These are phyloP conservation scores for Menura novaehollandiae DNA, from an alignment of 2,113 vertebrate genomes.

Conservation along the genomic window DNA sequence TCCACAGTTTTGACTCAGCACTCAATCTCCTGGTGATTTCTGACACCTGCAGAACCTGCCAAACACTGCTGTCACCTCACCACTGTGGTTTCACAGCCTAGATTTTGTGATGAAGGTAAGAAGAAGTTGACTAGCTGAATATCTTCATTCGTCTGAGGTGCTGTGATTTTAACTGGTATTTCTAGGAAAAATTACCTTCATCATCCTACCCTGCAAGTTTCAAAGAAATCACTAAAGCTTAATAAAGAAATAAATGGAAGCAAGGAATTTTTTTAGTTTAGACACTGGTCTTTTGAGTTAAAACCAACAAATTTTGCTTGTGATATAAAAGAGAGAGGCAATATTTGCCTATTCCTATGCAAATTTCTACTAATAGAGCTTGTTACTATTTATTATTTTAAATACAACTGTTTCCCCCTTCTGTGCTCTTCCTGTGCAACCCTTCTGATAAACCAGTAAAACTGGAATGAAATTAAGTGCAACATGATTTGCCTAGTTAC, in stretches of 20 bases:
- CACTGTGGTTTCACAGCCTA: background rate
- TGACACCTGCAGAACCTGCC: background rate
- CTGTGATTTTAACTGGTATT: conserved; percentile 50
- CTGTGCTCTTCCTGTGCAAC: background rate
- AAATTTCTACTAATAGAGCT: background rate
- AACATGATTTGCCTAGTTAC: background rate
- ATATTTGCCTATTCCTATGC: background rate
- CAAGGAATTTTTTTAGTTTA: background rate
- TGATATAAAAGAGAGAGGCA: background rate
- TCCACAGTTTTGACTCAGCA: background rate
- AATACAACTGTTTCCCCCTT: background rate
- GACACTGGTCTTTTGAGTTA: background rate
- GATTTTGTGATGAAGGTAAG: background rate
- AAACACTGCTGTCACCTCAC: background rate
- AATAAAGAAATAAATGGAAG: conserved; percentile 20
- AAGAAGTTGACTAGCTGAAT: background rate
- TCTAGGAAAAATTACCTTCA: conserved; percentile 52
- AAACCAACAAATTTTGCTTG: background rate
- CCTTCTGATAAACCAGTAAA: background rate
- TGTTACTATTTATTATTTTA: background rate
- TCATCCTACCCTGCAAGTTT: conserved; percentile 15
- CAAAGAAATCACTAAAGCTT: conserved; percentile 50
- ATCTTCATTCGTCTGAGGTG: background rate
- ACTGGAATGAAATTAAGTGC: background rate
- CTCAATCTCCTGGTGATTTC: background rate